A percentile compares a stretch with the other conserved stretches of the same genome.
Conservation (phyloP, 1,140 invertebrate species). For the Drosophila busckii region DNA sequence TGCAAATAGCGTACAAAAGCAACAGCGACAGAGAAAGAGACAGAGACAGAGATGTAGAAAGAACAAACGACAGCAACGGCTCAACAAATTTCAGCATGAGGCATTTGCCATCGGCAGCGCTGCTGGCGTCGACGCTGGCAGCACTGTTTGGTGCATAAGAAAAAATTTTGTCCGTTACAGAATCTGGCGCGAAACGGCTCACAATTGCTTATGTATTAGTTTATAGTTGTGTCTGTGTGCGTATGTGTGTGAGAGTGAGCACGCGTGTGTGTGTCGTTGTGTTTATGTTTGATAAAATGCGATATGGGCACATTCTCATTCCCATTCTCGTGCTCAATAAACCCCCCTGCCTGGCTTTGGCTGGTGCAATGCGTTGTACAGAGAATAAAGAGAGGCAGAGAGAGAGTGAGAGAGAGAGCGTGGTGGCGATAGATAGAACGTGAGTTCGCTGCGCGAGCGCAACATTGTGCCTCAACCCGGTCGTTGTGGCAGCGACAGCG, state of each 20-base stretch:
- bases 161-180: slow-evolving; percentile 76
- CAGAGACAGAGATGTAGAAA: neutral
- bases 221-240: slow-evolving; percentile 3
- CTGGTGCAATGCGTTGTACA: slow-evolving; percentile 29
- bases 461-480: slow-evolving; percentile 41
- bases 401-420: slow-evolving; percentile 4
- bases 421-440: slow-evolving; percentile 34
- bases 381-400: neutral
- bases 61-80: slow-evolving; percentile 16
- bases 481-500: slow-evolving; percentile 2
- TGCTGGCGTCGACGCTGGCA: slow-evolving; percentile 1
- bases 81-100: slow-evolving; percentile 38
- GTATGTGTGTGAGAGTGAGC: slow-evolving; percentile 17
- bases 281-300: slow-evolving; percentile 76
- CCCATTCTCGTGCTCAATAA: slow-evolving; percentile 36
- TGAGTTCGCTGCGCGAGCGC: slow-evolving; percentile 44
- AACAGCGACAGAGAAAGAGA: neutral
- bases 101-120: slow-evolving; percentile 5
- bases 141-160: slow-evolving; percentile 48
- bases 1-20: slow-evolving; percentile 30
- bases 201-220: too few species aligned
- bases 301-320: slow-evolving; percentile 73
- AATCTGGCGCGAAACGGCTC: slow-evolving; percentile 54
- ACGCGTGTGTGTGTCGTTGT: slow-evolving; percentile 50
- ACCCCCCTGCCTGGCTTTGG: slow-evolving; percentile 46